A percentile compares a stretch with the other conserved stretches of the same genome.
Evolutionary conservation across 2,113 vertebrate species (phyloP).

Genomic region (Chrysochloris asiatica): DNA sequence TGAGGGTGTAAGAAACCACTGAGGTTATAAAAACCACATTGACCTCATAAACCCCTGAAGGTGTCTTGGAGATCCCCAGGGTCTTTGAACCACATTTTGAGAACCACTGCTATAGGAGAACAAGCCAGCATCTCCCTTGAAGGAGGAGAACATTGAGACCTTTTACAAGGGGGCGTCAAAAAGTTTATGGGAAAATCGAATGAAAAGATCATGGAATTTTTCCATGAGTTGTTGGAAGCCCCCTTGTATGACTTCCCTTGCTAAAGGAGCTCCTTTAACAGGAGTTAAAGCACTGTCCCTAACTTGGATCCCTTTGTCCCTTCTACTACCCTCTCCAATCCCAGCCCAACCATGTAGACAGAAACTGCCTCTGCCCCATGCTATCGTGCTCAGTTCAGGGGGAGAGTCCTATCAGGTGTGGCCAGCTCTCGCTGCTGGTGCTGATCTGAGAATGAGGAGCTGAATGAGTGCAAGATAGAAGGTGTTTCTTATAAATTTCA

Average conservation of each 20-base stretch:
- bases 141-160: background rate
- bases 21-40: background rate
- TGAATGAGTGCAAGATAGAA: background rate
- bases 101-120: background rate
- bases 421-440: background rate
- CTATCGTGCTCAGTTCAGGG: background rate
- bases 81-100: background rate
- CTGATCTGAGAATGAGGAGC: background rate
- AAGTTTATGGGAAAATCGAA: too few species aligned
- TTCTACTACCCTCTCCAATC: background rate
- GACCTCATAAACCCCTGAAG: background rate
- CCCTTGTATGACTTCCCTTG: background rate
- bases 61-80: background rate
- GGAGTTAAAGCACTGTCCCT: background rate
- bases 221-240: too few species aligned
- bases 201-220: too few species aligned
- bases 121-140: background rate
- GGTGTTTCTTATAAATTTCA: background rate
- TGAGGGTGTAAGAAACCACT: background rate
- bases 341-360: background rate
- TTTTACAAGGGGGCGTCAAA: background rate
- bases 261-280: background rate
- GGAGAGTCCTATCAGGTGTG: rapidly evolving
- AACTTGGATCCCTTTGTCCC: background rate
- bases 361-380: background rate